Evolutionary conservation across 1,140 invertebrate species (phyloP).

Genomic region (Adoxophyes honmai): DNA sequence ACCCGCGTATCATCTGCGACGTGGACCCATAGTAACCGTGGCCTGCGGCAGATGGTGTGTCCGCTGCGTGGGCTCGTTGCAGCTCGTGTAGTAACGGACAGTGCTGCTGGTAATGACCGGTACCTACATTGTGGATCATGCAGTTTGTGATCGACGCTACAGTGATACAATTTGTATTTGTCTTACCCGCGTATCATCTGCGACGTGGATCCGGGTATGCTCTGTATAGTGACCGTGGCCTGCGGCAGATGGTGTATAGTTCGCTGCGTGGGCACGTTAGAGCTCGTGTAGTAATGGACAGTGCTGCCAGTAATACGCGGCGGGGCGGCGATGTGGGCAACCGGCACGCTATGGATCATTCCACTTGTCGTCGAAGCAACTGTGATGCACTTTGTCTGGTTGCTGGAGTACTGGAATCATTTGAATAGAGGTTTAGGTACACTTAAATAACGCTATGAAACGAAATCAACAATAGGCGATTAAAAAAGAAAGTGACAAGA

Average conservation of each 20-base stretch:
- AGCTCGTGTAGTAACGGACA: constrained; percentile 59
- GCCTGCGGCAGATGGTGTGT: constrained; percentile 54
- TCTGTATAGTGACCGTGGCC: constrained; percentile 64
- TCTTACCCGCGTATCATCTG: constrained; percentile 64
- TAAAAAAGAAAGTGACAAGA: too few species aligned
- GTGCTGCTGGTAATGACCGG: constrained; percentile 55
- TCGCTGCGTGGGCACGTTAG: constrained; percentile 28
- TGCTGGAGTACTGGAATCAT: constrained; percentile 45
- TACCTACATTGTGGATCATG: constrained; percentile 61
- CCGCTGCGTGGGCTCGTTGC: constrained; percentile 28
- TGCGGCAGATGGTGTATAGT: constrained; percentile 52
- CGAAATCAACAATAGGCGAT: too few species aligned
- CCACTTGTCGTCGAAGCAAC: constrained; percentile 66
- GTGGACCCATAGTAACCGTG: constrained; percentile 59
- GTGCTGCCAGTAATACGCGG: constrained; percentile 56
- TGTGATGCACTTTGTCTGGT: constrained; percentile 60
- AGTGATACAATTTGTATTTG: constrained; percentile 5
- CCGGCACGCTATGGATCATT: constrained; percentile 64
- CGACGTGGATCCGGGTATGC: constrained; percentile 51
- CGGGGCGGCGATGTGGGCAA: constrained; percentile 52
- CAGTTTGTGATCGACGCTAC: constrained; percentile 47
- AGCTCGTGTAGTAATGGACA: constrained; percentile 59
- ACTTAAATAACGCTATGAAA: too few species aligned
- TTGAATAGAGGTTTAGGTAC: background rate
- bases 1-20: constrained; percentile 64